Percentiles rank a stretch among this genome's conserved stretches.
phyloP scores from a whole-genome alignment of 2,797 vertebrate species.

The Sarcoramphus papa region DNA sequence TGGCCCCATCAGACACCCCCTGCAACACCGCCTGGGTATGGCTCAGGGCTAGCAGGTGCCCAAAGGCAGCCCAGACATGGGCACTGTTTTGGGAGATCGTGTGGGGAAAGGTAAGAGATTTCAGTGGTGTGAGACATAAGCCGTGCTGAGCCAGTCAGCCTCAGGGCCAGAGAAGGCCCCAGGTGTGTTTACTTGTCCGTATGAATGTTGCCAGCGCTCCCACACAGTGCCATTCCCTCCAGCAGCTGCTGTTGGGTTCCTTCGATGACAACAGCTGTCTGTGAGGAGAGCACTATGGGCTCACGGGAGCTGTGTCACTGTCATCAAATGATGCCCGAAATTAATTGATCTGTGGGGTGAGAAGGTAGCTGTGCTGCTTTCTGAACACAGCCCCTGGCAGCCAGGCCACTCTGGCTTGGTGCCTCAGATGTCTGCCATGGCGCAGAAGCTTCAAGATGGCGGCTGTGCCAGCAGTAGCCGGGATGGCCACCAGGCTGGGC shows the following conservation, averaged over 20 bases:
- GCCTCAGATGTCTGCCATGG: rapidly evolving
- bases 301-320: not conserved
- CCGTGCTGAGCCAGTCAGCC: not conserved
- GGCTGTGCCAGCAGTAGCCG: not conserved
- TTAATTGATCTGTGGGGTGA: not conserved
- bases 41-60: not conserved
- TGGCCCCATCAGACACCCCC: not conserved
- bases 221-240: not conserved
- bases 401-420: not conserved
- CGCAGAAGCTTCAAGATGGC: rapidly evolving
- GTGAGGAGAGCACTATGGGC: not conserved
- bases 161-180: not conserved
- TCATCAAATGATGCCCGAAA: not conserved
- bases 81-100: rapidly evolving
- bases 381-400: not conserved
- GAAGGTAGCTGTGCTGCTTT: not conserved
- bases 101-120: not conserved
- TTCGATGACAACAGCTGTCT: rapidly evolving
- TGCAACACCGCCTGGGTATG: rapidly evolving
- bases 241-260: not conserved
- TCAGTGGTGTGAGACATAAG: not conserved
- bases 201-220: rapidly evolving
- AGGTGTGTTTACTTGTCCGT: rapidly evolving
- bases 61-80: not conserved
- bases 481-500: not conserved